Conservation (phyloP, 2,113 vertebrate genomes). For the Brachionichthys hirsutus region DNA sequence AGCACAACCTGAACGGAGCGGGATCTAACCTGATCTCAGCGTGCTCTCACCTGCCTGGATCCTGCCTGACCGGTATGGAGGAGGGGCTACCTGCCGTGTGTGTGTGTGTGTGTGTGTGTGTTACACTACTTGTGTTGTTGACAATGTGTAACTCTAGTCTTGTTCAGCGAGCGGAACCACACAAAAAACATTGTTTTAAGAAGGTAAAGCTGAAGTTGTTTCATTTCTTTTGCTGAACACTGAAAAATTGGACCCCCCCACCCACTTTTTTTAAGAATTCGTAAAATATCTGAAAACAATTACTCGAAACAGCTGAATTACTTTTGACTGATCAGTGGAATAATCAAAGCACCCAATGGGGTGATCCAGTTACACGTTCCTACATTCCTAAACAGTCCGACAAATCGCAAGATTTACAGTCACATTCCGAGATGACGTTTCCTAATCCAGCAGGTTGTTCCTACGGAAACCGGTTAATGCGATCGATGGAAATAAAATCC, state of each 20-base stretch:
- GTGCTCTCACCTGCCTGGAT: conserved; percentile 72
- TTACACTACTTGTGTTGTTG: neutral
- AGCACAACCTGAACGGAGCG: conserved; percentile 27
- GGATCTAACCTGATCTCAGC: conserved; percentile 49
- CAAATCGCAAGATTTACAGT: conserved; percentile 7
- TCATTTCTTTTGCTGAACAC: too few species aligned
- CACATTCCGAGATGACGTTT: neutral
- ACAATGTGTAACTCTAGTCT: conserved; percentile 9
- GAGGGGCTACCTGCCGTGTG: conserved; percentile 49
- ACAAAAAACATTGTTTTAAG: neutral
- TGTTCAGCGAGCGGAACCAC: neutral
- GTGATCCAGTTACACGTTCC: neutral
- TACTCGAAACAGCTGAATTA: neutral
- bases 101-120: neutral
- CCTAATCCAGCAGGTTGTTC: too few species aligned
- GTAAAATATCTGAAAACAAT: neutral
- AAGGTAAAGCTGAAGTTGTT: too few species aligned
- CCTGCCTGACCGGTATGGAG: conserved; percentile 73
- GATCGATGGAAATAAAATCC: too few species aligned
- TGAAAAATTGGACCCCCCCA: too few species aligned
- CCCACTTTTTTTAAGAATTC: too few species aligned
- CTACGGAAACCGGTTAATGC: too few species aligned
- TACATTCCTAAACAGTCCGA: too few species aligned
- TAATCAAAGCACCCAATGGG: neutral
- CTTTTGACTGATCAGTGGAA: neutral